Evolutionary conservation across 2,797 vertebrate species (phyloP).

Genomic region (Phoeniculus purpureus): DNA sequence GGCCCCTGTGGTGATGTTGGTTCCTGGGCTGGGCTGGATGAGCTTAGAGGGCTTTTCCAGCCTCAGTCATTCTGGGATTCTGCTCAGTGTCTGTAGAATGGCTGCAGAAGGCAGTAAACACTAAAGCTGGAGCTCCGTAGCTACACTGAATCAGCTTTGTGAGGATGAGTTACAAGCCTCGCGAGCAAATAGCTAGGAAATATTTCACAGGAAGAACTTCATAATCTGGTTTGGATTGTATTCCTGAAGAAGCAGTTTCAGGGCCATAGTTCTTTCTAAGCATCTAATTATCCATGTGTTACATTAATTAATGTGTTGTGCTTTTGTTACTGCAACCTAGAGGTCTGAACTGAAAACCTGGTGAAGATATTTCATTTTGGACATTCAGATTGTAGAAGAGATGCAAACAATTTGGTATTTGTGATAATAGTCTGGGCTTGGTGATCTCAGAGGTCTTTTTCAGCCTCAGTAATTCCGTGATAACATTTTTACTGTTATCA

Average conservation of each 20-base stretch:
- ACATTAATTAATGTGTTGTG: not conserved
- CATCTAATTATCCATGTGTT: not conserved
- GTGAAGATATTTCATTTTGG: not conserved
- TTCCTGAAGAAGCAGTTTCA: not conserved
- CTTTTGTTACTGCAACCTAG: not conserved
- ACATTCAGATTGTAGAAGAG: not conserved
- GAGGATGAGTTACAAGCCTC: not conserved
- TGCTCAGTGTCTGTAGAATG: not conserved
- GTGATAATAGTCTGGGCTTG: not conserved
- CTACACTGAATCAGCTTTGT: not conserved
- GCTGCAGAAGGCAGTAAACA: not conserved
- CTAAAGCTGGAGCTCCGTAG: not conserved
- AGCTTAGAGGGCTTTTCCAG: too few species aligned
- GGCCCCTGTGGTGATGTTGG: too few species aligned
- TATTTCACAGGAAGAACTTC: not conserved
- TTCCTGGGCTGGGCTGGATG: too few species aligned
- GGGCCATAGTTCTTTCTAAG: not conserved
- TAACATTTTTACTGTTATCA: not conserved
- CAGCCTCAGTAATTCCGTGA: too few species aligned
- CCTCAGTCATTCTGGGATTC: not conserved
- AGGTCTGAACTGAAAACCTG: not conserved
- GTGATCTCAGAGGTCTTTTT: too few species aligned
- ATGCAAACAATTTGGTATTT: not conserved
- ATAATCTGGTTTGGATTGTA: constrained; percentile 9
- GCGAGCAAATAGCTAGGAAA: constrained; percentile 15